Base-by-base conservation (phyloP, 2,797 vertebrate species). In the Peromyscus aztecus region DNA sequence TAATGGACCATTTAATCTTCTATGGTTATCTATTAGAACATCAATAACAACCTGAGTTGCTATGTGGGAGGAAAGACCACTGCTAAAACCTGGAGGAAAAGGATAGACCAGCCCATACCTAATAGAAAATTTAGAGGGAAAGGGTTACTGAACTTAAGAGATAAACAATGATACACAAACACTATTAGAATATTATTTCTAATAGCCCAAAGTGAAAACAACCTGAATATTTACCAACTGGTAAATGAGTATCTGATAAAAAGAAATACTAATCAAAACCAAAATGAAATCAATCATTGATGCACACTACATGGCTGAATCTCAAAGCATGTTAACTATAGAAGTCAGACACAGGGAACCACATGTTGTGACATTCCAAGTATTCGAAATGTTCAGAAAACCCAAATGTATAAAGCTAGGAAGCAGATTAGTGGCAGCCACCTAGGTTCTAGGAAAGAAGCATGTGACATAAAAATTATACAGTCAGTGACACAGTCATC, bases 1-100 rank as follows among this genome's bases (percentile, higher is more conserved):
- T 43, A 73, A 52, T 92, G 75, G 71, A 31, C 29, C 40, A 91
- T 69, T 88, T 82, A 93, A 86, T 77, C 24, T 37, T 94, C 59
- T 1, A 31, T 12, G 43, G 75, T 80, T 93, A 96, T 90, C 94
- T 90, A 92, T 86, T 84, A 92, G 67, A 90, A 75, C 55, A 97
- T 80, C 89, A 85, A 89, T 61, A 90, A 75, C 69, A 90, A 95
- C 43, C 61, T 90, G n/a, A 86, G 75, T 63, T 85, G 24, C 34
- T 67, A 4, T 91, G 55, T 92, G 29, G 63, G 55, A 69, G 71
- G 9, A 12, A 81, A 87, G 16, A 86, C 87, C 71, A 77, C 19
- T 73, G 57, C 31, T 13, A 43, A 96, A 2, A 91, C 24, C 21
- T 59, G 16, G 6, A 14, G 34, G 8, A 67, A 83, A 86, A 75